A percentile compares a stretch with the other conserved stretches of the same genome.
phyloP scores from a whole-genome alignment of 2,797 vertebrate genomes.

The Enteromius trimaculatus region DNA sequence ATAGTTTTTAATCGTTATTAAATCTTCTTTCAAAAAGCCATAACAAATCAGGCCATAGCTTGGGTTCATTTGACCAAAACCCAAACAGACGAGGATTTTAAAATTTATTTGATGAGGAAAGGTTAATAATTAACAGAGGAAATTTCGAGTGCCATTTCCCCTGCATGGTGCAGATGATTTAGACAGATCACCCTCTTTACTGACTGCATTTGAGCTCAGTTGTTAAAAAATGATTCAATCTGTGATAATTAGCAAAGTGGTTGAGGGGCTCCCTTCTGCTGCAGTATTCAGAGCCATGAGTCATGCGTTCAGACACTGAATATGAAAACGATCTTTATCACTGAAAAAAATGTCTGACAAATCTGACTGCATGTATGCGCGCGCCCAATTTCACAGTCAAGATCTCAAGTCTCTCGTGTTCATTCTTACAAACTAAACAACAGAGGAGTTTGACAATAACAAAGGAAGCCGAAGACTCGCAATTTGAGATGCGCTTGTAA shows the following conservation, averaged over 20 bases:
- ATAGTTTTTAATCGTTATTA: neutral
- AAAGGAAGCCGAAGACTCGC: constrained; percentile 25
- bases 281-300: constrained; percentile 45
- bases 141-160: constrained; percentile 44
- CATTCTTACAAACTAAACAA: constrained; percentile 44
- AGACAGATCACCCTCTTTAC: constrained; percentile 41
- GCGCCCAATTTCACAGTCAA: constrained; percentile 18
- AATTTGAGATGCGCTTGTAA: constrained; percentile 47
- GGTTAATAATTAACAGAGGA: constrained; percentile 42
- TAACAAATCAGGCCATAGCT: neutral
- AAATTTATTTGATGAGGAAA: constrained; percentile 32
- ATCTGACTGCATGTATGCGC: neutral
- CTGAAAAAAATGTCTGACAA: constrained; percentile 34
- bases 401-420: constrained; percentile 29
- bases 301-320: constrained; percentile 36
- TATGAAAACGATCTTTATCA: constrained; percentile 31
- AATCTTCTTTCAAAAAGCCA: neutral
- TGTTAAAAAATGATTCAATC: constrained; percentile 55
- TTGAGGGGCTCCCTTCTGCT: constrained; percentile 40
- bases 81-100: constrained; percentile 26
- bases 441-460: constrained; percentile 40
- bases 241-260: constrained; percentile 51
- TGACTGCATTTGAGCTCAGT: constrained; percentile 44
- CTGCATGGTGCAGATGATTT: constrained; percentile 40
- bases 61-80: constrained; percentile 6